A percentile compares a stretch with the other conserved stretches of the same genome.
Conservation (phyloP, 2,797 vertebrate genomes). For the Scleropages formosus region DNA sequence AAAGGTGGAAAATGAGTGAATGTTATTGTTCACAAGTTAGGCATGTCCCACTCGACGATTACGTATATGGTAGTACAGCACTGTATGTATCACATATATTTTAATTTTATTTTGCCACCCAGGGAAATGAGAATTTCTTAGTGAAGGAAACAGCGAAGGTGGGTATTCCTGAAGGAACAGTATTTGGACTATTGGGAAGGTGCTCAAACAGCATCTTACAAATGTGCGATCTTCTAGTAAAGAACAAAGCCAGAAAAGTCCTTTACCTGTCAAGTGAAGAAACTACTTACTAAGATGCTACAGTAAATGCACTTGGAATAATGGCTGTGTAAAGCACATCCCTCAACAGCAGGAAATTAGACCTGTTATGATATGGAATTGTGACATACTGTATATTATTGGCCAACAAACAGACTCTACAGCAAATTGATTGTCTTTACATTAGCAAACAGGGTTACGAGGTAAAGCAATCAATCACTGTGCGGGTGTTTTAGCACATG, state of each 20-base stretch:
- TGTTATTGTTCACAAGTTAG: no score
- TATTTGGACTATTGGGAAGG: no score
- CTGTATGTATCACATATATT: no score
- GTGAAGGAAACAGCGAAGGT: no score
- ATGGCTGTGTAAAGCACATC: background rate
- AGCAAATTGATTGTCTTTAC: slow-evolving; percentile 60
- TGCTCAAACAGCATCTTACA: no score
- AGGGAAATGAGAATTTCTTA: no score
- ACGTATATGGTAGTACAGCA: no score
- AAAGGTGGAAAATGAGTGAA: no score
- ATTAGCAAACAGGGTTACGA: slow-evolving; percentile 51
- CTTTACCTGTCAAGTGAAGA: background rate
- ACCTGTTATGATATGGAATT: slow-evolving; percentile 1
- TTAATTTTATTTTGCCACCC: no score
- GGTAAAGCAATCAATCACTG: slow-evolving; percentile 59
- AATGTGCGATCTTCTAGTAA: background rate
- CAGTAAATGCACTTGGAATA: background rate
- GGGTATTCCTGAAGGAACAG: no score
- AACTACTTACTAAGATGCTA: background rate
- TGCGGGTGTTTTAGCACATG: slow-evolving; percentile 28
- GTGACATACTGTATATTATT: background rate
- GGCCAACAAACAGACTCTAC: slow-evolving; percentile 36
- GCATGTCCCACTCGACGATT: no score
- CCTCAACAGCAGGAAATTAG: background rate
- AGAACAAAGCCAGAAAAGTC: background rate